Base-by-base conservation (phyloP, 2,888 invertebrate species). In the Agonum fuliginosum region DNA sequence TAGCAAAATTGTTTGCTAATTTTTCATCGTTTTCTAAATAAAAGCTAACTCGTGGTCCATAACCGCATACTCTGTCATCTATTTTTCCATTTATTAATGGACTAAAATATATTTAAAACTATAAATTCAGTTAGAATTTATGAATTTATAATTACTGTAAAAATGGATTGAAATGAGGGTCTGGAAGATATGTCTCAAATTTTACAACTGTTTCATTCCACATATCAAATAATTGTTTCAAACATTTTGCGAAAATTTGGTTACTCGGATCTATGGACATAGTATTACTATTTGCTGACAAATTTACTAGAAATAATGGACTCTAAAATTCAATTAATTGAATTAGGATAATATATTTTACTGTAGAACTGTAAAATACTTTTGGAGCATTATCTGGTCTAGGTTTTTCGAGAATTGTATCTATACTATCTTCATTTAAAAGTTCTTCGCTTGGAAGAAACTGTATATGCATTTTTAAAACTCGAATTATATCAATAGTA, bases 41-140 rank as follows among this genome's bases (percentile, higher is more conserved):
- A 81, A 91, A 92, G 43, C 89, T 87, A 30, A 96, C 86, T 79
- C 91, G 91, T 0, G 96, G 95, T 0, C 95, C 91, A 24, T 89
- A 88, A 1, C 94, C 94, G 74, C 93, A 93, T 0, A 93, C 91
- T 84, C 94, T 91, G 48, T 94, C 93, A 81, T 95, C 94, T 83
- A 92, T 91, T 82, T 94, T 93, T 14, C 93, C 94, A 90, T 96
- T 95, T 79, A 97, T 93, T 14, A 93, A 91, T 0, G 96, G 96
- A 78, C 94, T 93, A 81, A 58, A 85, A 84, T 41, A 84, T 41
- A 34, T 5, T 41, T 4, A 54, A 54, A 27, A 48, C 75, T 22
- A 65, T 20, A 27, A 65, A 67, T 14, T 62, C 41, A 20, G 27
- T 67, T 77, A 3, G 8, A 37, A 69, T 67, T 70, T 2, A 43